Evolutionary conservation across 2,888 invertebrate genomes (phyloP).

Genomic region (Eudemis profundana): DNA sequence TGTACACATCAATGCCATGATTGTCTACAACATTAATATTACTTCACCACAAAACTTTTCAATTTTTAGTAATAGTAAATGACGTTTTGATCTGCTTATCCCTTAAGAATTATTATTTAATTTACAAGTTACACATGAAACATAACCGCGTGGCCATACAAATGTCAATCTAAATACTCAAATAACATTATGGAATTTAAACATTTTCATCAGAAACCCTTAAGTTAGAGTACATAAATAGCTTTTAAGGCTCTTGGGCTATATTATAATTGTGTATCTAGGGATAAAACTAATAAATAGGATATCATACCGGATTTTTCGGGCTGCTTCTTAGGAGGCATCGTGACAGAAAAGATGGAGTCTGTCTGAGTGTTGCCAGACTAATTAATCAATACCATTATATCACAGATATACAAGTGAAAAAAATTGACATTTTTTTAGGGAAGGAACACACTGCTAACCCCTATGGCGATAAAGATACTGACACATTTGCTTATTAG

Average conservation of each 20-base stretch:
- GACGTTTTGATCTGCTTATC: background rate
- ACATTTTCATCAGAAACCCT: background rate
- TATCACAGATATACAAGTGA: too few relatives aligned
- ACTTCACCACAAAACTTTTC: background rate
- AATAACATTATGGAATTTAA: conserved; percentile 7
- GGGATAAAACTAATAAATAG: conserved; percentile 53
- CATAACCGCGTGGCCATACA: conserved; percentile 68
- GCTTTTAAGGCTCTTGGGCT: background rate
- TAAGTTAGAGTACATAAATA: background rate
- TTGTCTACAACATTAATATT: background rate
- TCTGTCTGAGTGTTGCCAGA: conserved; percentile 53
- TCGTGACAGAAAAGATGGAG: conserved; percentile 86
- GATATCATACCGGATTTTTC: conserved; percentile 92
- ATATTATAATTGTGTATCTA: conserved; percentile 35
- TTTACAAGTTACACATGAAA: conserved; percentile 45
- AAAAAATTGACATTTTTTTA: too few relatives aligned
- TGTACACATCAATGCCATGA: conserved; percentile 6
- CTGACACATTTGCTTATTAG: too few relatives aligned
- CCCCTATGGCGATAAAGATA: too few relatives aligned
- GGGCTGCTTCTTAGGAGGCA: conserved; percentile 95
- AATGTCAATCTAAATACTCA: conserved; percentile 32
- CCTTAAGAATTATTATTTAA: background rate
- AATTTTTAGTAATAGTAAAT: background rate
- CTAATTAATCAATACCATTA: background rate
- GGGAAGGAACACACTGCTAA: too few relatives aligned